Evolutionary conservation across 1,140 invertebrate species (phyloP).

Genomic region (Belonocnema kinseyi): DNA sequence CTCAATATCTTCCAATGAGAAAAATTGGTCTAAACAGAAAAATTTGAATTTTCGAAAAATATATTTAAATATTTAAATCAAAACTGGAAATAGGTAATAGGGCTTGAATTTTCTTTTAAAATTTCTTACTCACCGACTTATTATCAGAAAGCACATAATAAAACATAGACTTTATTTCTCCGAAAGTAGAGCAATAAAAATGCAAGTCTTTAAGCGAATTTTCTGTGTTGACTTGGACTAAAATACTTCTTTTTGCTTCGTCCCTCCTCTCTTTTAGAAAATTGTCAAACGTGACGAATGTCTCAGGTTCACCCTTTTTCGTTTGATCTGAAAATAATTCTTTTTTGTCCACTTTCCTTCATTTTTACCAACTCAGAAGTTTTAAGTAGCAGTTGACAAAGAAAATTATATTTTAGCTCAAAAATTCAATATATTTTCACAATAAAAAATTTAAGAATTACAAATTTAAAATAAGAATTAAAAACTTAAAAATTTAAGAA

Average conservation of each 20-base stretch:
- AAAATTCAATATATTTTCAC: too few species aligned
- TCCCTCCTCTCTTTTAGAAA: constrained; percentile 68
- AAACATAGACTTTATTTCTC: constrained; percentile 77
- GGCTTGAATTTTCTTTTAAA: too few species aligned
- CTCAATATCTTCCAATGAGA: too few species aligned
- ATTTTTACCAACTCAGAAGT: not conserved
- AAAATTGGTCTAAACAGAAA: too few species aligned
- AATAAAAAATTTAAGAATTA: too few species aligned
- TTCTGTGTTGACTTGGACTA: constrained; percentile 80
- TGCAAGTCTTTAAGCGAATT: constrained; percentile 79
- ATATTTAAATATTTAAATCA: too few species aligned
- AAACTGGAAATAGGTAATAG: too few species aligned
- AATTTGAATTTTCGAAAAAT: too few species aligned
- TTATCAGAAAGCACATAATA: constrained; percentile 77
- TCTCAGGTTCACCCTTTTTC: not conserved
- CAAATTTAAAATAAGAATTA: too few species aligned
- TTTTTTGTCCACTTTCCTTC: not conserved
- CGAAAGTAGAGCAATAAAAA: constrained; percentile 80
- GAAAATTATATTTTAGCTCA: not conserved
- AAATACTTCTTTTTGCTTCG: constrained; percentile 79
- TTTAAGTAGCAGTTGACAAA: not conserved
- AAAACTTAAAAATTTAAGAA: too few species aligned
- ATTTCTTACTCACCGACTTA: constrained; percentile 63
- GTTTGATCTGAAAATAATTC: not conserved
- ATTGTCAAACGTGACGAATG: constrained; percentile 60